Conservation (phyloP, 1,140 invertebrate genomes). For the Brachionus paranguensis region DNA sequence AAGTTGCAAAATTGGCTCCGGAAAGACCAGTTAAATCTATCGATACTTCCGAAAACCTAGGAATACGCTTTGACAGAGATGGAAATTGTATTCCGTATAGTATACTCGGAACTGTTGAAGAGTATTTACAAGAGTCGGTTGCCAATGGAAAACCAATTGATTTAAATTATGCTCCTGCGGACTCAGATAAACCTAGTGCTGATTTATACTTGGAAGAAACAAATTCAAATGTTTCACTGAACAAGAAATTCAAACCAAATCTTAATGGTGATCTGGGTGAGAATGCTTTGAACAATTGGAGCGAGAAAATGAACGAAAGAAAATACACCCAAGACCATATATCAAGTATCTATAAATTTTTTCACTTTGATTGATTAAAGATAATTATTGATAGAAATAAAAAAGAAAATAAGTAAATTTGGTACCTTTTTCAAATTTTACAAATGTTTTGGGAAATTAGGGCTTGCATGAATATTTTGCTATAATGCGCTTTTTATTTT, state of each 20-base stretch:
- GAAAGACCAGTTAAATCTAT: not conserved
- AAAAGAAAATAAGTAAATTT: not conserved
- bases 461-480: not conserved
- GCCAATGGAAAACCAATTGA: constrained; percentile 47
- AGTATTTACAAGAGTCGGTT: constrained; percentile 47
- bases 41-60: constrained; percentile 32
- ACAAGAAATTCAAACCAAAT: not conserved
- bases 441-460: not conserved
- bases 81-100: constrained; percentile 51
- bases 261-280: not conserved
- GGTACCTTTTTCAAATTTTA: not conserved
- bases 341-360: constrained; percentile 46
- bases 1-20: constrained; percentile 38
- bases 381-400: not conserved
- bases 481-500: not conserved
- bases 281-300: constrained; percentile 50
- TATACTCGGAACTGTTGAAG: constrained; percentile 52
- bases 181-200: constrained; percentile 41
- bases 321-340: constrained; percentile 52
- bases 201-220: constrained; percentile 39
- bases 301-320: constrained; percentile 51
- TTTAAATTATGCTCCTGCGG: constrained; percentile 42
- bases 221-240: not conserved
- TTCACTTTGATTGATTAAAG: not conserved
- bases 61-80: constrained; percentile 48